A percentile compares a stretch with the other conserved stretches of the same genome.
Conservation (phyloP, 2,888 invertebrate genomes). For the Dryobota labecula region DNA sequence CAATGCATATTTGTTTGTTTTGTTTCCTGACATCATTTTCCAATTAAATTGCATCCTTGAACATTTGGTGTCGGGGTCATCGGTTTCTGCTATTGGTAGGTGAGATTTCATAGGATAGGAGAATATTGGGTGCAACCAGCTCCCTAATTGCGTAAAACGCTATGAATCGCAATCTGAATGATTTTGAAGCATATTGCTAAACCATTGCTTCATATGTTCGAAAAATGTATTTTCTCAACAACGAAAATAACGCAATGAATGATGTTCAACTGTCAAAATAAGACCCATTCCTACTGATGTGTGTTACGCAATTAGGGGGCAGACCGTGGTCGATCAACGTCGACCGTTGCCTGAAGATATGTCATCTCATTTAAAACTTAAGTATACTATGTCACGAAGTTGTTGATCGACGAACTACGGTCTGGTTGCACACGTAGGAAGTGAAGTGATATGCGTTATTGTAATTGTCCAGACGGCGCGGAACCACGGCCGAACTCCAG, state of each 20-base stretch:
- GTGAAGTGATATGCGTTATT: conserved; percentile 1
- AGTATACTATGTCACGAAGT: neutral
- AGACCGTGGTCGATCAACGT: conserved; percentile 2
- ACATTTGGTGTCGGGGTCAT: conserved; percentile 51
- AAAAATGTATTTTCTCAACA: too few species aligned
- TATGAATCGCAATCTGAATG: too few species aligned
- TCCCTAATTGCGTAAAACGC: too few species aligned
- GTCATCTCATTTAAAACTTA: neutral
- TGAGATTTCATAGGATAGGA: neutral
- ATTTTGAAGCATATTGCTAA: too few species aligned
- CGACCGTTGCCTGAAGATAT: neutral
- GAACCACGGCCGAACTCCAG: conserved; percentile 87
- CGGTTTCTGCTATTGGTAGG: conserved; percentile 4
- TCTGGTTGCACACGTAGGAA: neutral
- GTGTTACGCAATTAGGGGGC: too few species aligned
- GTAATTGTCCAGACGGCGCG: conserved; percentile 73
- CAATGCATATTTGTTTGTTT: conserved; percentile 21
- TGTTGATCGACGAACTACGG: neutral
- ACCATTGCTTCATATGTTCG: too few species aligned
- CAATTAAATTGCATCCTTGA: conserved; percentile 25
- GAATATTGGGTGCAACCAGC: conserved; percentile 3
- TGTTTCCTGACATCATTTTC: conserved; percentile 30
- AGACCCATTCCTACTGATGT: too few species aligned
- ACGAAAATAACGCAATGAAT: too few species aligned
- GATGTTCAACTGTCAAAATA: too few species aligned